Base-by-base conservation (phyloP, 23 tunicate genomes). In the Diplosoma virens region DNA sequence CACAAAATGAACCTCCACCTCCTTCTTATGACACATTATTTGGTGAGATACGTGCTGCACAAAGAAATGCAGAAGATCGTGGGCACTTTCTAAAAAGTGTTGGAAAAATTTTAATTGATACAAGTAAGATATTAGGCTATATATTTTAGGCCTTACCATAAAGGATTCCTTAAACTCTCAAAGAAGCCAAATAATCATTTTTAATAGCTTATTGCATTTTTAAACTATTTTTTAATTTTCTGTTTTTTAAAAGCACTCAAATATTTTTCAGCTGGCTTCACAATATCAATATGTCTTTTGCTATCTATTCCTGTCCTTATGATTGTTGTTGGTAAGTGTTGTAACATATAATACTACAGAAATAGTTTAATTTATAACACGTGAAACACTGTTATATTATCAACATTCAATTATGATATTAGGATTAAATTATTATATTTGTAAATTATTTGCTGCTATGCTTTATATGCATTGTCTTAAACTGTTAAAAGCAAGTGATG, bases 311-410 rank as follows among this genome's bases (percentile, higher is more conserved):
- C 95, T 28, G 68, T 87, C 58, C 24, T 81, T n/a, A 87, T 87
- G 95, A 87, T 87, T 27, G 87, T 76, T 46, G 75, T 87, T 27
- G 95, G 95, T 87, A 75, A 81, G 87, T n/a, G n/a, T n/a, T n/a
- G n/a, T n/a, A n/a, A n/a, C n/a, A n/a, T n/a, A n/a, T n/a, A n/a
- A n/a, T n/a, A n/a, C n/a, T n/a, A n/a, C n/a, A n/a, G n/a, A n/a
- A n/a, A n/a, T n/a, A n/a, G n/a, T n/a, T n/a, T n/a, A n/a, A n/a
- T n/a, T n/a, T n/a, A n/a, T n/a, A n/a, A n/a, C n/a, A n/a, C n/a
- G n/a, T n/a, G n/a, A n/a, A n/a, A n/a, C n/a, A n/a, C n/a, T n/a
- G n/a, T n/a, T n/a, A n/a, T n/a, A n/a, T n/a, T n/a, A n/a, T n/a
- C n/a, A n/a, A n/a, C n/a, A n/a, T n/a, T n/a, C n/a, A n/a, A n/a